phyloP scores from a whole-genome alignment of 2,888 invertebrate species.

The Orchesella flavescens region DNA sequence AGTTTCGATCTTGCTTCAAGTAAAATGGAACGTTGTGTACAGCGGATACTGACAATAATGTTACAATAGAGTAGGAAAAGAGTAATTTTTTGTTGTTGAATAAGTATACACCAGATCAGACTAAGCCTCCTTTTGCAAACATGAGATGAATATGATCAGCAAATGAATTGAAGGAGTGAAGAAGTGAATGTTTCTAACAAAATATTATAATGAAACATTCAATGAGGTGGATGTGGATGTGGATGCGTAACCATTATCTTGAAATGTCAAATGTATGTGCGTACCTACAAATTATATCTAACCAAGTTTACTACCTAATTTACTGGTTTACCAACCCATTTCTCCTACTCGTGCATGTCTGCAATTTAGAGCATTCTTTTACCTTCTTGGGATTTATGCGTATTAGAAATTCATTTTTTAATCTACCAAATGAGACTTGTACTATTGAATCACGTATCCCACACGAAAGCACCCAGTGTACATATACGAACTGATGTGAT shows the following conservation, averaged over 20 bases:
- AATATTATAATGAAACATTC: no score
- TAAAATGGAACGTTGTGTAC: background rate
- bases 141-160: no score
- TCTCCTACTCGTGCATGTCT: background rate
- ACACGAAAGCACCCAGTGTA: no score
- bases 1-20: slow-evolving; percentile 23
- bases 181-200: no score
- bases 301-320: background rate
- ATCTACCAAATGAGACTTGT: no score
- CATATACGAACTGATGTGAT: no score
- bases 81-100: no score
- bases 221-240: background rate
- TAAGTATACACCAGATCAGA: no score
- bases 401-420: no score
- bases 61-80: background rate
- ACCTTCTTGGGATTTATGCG: no score
- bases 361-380: background rate
- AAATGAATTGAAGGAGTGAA: no score
- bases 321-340: background rate
- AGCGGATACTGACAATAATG: background rate
- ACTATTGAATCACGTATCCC: no score
- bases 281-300: background rate
- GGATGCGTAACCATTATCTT: background rate
- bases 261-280: background rate
- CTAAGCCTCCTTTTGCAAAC: background rate